A percentile compares a stretch with the other conserved stretches of the same genome.
Evolutionary conservation across 2,888 invertebrate species (phyloP).

Genomic region (Drosophila borealis): DNA sequence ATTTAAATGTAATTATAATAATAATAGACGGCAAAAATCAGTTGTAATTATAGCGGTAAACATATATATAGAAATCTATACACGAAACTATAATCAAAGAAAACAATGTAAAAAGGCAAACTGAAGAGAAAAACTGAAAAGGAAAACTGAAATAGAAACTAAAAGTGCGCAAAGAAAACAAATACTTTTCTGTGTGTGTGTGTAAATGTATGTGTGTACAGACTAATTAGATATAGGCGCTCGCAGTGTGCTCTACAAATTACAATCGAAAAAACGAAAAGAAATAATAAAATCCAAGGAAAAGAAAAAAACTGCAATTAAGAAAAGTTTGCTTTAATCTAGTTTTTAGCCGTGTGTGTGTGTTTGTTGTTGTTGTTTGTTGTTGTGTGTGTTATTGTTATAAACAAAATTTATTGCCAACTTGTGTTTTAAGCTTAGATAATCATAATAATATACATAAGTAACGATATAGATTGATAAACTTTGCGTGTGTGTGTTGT

Average conservation of each 20-base stretch:
- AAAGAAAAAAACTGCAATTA: conserved; percentile 21
- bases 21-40: conserved; percentile 36
- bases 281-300: not conserved
- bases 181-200: conserved; percentile 51
- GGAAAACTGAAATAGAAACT: conserved; percentile 25
- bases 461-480: conserved; percentile 67
- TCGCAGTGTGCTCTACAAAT: conserved; percentile 17
- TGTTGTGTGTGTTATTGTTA: conserved; percentile 39
- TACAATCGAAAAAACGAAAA: conserved; percentile 1
- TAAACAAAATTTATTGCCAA: conserved; percentile 71
- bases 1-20: conserved; percentile 39
- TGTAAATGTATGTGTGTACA: conserved; percentile 18
- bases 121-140: conserved; percentile 27
- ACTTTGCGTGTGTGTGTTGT: conserved; percentile 30
- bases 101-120: conserved; percentile 32
- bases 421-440: conserved; percentile 68
- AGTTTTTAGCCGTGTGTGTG: conserved; percentile 38
- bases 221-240: conserved; percentile 38
- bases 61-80: conserved; percentile 27
- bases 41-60: conserved; percentile 25
- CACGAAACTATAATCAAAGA: conserved; percentile 32
- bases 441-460: conserved; percentile 78
- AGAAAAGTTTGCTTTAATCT: conserved; percentile 8
- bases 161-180: conserved; percentile 60
- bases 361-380: conserved; percentile 33